Base-by-base conservation (phyloP, 2,888 invertebrate species). In the Pachliopta kotzebuea region DNA sequence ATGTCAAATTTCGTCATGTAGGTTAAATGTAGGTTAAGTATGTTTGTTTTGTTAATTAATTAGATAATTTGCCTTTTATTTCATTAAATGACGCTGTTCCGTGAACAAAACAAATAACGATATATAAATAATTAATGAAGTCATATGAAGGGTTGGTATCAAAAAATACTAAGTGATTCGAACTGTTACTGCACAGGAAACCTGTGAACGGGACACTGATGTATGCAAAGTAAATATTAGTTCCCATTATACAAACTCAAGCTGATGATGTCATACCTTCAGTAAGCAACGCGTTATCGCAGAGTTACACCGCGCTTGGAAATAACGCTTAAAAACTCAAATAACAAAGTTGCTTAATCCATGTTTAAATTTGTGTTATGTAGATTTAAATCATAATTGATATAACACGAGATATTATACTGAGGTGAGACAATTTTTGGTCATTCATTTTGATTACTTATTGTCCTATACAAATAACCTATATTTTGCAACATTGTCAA, bases 221-320 rank as follows among this genome's bases (percentile, higher is more conserved):
- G 6, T 86, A 88, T 88, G 87, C 18, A 26, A 54, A 54, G 23
- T 26, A 54, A 54, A 26, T 24, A 45, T 18, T n/a, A 8, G 45
- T 6, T n/a, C 18, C 45, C 26, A 54, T 4, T 23, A 9, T 0
- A 4, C 52, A 53, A 53, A 23, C 6, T 18, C 0, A 26, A 54
- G 18, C 54, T 37, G 7, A 26, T 54, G 53, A 54, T 26, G 54
- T 54, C 54, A 55, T 29, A 1, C 29, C 1, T n/a, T 55, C 55
- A 55, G 55, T 55, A 29, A 31, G 20, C 14, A 29, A 2, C 18
- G 29, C 17, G 55, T 29, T 55, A 55, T 55, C 55, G 29, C 4
- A 18, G 29, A n/a, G 55, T 55, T 1, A 31, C n/a, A 29, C 20
- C 49, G 24, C 26, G 11, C 26, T 18, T 21, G 23, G 23, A 24